Evolutionary conservation across 2,888 invertebrate genomes (phyloP), one percentile per base, ranked within the genome.

Genomic region (Dendrolimus houi): DNA sequence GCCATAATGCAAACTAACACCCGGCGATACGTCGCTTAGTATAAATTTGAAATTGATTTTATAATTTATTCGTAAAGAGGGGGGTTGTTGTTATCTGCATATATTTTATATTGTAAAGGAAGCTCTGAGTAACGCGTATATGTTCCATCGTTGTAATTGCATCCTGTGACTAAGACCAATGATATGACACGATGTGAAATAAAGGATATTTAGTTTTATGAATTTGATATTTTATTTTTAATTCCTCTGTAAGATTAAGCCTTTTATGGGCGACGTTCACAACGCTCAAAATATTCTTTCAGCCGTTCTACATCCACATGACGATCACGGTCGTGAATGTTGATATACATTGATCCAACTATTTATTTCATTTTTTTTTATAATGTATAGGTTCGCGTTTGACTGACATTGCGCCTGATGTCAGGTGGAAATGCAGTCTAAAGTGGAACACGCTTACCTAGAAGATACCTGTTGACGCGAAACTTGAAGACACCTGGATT

Each of bases 181-280:
- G 81, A 76, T 74, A 79, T 82, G 86, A 87, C 85, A 81, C 80
- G 80, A 86, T 86, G 84, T 87, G 84, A 85, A 89, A 88, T 89
- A 89, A 88, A 89, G 85, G 87, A 87, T 84, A 84, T 84, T 87
- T 88, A 88, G 86, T 89, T 89, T 87, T 87, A 85, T 75, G 72
- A 74, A 63, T 78, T 81, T 79, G 60, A 71, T 79, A 63, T 54
- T 41, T 55, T 56, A 54, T n/a, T 42, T 29, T 8, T 10, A 47
- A 47, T 2, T 47, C 12, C 47, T 6, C 29, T 29, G 29, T 29
- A 29, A 29, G 29, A 29, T 29, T 29, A 29, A 29, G 2, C 2
- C 2, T 29, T 29, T 29, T 29, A 29, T 29, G 29, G 0, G 29
- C 3, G 29, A 29, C 29, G 29, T 2, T 2, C 17, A 17, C 17